These are phyloP conservation scores for Oncorhynchus tshawytscha DNA, from an alignment of 2,113 vertebrate genomes.

Conservation along the genomic window DNA sequence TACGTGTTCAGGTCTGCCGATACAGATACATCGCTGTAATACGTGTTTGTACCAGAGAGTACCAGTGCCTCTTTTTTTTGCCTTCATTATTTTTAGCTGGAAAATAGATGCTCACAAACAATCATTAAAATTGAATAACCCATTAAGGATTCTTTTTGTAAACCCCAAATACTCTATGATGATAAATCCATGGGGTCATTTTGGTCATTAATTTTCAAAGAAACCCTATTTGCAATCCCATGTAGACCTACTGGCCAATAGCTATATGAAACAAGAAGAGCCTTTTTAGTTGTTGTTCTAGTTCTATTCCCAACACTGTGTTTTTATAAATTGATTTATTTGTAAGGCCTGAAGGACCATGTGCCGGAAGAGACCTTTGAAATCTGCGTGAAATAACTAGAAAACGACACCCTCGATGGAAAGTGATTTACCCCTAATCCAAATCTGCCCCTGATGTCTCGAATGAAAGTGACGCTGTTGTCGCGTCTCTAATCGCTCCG, in stretches of 20 bases:
- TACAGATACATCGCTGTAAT: conserved; percentile 60
- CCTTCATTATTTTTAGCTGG: conserved; percentile 47
- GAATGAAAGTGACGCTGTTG: conserved; percentile 51
- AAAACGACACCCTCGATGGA: conserved; percentile 47
- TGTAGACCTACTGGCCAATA: conserved; percentile 24
- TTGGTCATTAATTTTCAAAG: conserved; percentile 60
- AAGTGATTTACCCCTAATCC: conserved; percentile 56
- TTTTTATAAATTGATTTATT: background rate
- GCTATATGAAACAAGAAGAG: conserved; percentile 8
- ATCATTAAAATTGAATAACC: conserved; percentile 52
- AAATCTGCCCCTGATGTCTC: conserved; percentile 60
- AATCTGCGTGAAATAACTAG: conserved; percentile 27
- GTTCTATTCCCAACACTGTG: background rate
- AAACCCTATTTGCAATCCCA: conserved; percentile 24
- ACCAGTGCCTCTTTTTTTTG: conserved; percentile 22
- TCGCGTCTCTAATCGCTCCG: conserved; percentile 50
- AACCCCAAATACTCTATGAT: conserved; percentile 46
- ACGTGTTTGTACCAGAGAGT: conserved; percentile 12
- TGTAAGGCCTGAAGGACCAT: background rate
- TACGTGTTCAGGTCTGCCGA: conserved; percentile 51
- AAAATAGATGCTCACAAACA: conserved; percentile 38
- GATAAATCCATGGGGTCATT: conserved; percentile 42
- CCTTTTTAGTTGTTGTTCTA: background rate
- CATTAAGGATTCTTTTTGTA: conserved; percentile 53
- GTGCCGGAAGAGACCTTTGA: conserved; percentile 30